Percentiles rank a stretch among this genome's conserved stretches.
Evolutionary conservation across 2,888 invertebrate species (phyloP).

Genomic region (Acronicta aceris): DNA sequence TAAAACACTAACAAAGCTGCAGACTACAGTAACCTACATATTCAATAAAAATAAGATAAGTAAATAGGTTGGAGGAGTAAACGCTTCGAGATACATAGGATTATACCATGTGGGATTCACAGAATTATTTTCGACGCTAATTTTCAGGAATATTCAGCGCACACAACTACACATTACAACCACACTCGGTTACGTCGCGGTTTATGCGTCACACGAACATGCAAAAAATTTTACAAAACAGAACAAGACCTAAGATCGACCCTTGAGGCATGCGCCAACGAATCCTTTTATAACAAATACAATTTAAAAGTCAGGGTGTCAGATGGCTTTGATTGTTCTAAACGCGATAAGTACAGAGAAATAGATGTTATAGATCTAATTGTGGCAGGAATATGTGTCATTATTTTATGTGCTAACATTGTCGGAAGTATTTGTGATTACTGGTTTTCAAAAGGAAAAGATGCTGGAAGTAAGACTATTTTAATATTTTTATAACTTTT

Average conservation of each 20-base stretch:
- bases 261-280: conserved; percentile 52
- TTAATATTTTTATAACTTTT: neutral
- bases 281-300: conserved; percentile 37
- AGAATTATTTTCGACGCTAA: neutral
- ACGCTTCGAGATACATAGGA: too few relatives aligned
- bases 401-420: conserved; percentile 33
- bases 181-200: conserved; percentile 77
- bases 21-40: neutral
- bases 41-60: too few relatives aligned
- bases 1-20: neutral
- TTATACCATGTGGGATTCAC: too few relatives aligned
- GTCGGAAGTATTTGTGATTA: conserved; percentile 39
- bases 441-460: conserved; percentile 1
- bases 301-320: conserved; percentile 39
- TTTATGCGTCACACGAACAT: conserved; percentile 74
- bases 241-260: conserved; percentile 37
- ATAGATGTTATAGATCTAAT: conserved; percentile 29
- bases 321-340: conserved; percentile 24
- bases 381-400: conserved; percentile 16
- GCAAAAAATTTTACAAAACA: conserved; percentile 60
- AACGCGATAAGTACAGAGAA: conserved; percentile 9
- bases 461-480: conserved; percentile 14
- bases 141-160: conserved; percentile 76
- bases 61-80: too few relatives aligned
- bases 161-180: conserved; percentile 75